phyloP scores from a whole-genome alignment of 2,797 vertebrate genomes.

The Enteromius mattozi region DNA sequence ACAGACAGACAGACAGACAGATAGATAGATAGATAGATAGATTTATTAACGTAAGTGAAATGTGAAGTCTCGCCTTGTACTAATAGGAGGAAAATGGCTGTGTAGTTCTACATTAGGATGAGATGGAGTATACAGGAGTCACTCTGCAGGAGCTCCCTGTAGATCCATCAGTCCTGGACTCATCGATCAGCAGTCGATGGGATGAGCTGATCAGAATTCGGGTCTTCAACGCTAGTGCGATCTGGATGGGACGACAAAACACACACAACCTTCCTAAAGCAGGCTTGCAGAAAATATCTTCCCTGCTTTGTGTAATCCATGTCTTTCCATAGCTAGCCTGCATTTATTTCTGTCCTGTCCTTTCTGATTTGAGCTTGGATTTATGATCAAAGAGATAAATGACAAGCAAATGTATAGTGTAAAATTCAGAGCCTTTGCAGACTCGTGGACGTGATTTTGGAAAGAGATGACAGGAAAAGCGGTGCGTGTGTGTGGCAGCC shows the following conservation, averaged over 20 bases:
- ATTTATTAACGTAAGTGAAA: not conserved
- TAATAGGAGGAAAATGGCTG: not conserved
- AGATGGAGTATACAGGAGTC: not conserved
- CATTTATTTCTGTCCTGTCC: not conserved
- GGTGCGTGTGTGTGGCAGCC: not conserved
- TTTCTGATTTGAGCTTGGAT: conserved; percentile 22
- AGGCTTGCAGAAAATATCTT: not conserved
- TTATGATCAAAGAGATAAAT: conserved; percentile 35
- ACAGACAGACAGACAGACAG: not conserved
- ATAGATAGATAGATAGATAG: not conserved
- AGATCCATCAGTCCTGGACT: conserved; percentile 9
- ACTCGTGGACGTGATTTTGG: conserved; percentile 28
- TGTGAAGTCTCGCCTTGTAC: not conserved
- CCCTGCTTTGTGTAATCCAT: not conserved
- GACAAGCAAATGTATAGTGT: conserved; percentile 24
- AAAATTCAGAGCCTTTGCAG: conserved; percentile 9
- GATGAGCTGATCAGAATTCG: conserved; percentile 15
- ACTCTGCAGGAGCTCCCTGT: not conserved
- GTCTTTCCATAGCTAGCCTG: not conserved
- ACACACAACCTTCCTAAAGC: not conserved
- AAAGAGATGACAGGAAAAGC: conserved; percentile 36
- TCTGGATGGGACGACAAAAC: not conserved
- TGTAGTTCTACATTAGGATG: not conserved
- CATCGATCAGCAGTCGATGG: conserved; percentile 1
- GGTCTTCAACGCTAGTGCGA: not conserved